Conservation (phyloP, 2,888 invertebrate species). For the Dynastes grantii region DNA sequence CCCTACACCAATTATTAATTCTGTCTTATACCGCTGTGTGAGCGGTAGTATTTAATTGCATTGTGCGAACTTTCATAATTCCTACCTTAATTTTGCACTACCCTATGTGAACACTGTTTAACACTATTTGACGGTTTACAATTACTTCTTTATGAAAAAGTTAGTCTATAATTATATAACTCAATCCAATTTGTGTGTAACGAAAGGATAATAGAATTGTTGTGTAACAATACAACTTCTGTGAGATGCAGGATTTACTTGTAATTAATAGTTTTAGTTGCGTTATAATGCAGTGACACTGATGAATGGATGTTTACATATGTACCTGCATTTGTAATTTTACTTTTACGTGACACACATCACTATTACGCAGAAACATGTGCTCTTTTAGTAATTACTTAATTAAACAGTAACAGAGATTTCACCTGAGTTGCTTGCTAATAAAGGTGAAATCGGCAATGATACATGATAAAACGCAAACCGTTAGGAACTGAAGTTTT, state of each 20-base stretch:
- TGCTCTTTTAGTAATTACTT: not conserved
- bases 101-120: no score
- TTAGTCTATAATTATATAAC: no score
- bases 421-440: not conserved
- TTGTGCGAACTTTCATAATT: no score
- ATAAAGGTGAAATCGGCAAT: no score
- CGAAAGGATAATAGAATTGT: not conserved
- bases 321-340: not conserved
- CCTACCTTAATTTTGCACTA: no score
- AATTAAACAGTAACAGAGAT: slow-evolving; percentile 2
- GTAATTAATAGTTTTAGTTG: slow-evolving; percentile 14
- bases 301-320: not conserved
- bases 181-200: not conserved
- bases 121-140: no score
- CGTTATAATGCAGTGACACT: slow-evolving; percentile 8
- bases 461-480: no score
- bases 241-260: not conserved
- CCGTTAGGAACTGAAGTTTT: no score
- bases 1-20: no score
- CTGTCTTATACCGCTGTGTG: no score
- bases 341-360: slow-evolving; percentile 26
- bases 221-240: not conserved
- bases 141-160: no score
- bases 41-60: no score
- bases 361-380: not conserved